phyloP scores from a whole-genome alignment of 2,113 vertebrate species.

The Myiagra hebetior region DNA sequence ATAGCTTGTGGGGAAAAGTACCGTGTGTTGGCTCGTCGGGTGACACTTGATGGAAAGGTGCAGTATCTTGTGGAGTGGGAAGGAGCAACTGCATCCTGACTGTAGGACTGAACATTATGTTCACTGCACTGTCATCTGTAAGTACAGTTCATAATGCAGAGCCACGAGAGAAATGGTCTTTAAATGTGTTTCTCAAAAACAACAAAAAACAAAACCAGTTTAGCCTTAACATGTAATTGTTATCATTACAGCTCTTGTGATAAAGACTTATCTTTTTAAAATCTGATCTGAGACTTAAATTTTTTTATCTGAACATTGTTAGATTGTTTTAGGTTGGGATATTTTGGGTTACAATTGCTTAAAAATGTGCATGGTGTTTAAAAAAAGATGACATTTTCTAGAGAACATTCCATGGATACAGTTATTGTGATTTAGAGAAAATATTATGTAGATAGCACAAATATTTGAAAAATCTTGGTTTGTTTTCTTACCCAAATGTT shows the following conservation, averaged over 20 bases:
- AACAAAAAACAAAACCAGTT: constrained; percentile 59
- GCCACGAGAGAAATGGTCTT: constrained; percentile 60
- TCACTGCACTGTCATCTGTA: constrained; percentile 77
- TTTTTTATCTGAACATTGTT: constrained; percentile 78
- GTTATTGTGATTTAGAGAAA: constrained; percentile 78
- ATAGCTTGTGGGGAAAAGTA: constrained; percentile 98
- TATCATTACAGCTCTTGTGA: constrained; percentile 74
- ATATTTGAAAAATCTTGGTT: constrained; percentile 70
- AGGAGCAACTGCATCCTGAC: constrained; percentile 95
- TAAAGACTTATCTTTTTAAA: constrained; percentile 77
- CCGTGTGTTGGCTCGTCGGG: constrained; percentile 89
- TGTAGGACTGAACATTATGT: constrained; percentile 73
- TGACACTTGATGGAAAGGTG: constrained; percentile 96
- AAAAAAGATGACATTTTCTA: constrained; percentile 66
- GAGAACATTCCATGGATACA: constrained; percentile 73
- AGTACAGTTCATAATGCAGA: constrained; percentile 66
- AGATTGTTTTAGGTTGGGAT: constrained; percentile 77
- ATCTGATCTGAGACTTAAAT: constrained; percentile 75
- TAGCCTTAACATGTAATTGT: constrained; percentile 79
- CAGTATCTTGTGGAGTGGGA: constrained; percentile 99
- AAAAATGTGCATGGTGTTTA: constrained; percentile 76
- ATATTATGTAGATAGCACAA: constrained; percentile 80
- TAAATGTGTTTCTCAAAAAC: constrained; percentile 57
- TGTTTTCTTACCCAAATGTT: constrained; percentile 82
- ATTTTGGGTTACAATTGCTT: constrained; percentile 75